Conservation (phyloP, 2,888 invertebrate genomes). For the Stenurella melanura region DNA sequence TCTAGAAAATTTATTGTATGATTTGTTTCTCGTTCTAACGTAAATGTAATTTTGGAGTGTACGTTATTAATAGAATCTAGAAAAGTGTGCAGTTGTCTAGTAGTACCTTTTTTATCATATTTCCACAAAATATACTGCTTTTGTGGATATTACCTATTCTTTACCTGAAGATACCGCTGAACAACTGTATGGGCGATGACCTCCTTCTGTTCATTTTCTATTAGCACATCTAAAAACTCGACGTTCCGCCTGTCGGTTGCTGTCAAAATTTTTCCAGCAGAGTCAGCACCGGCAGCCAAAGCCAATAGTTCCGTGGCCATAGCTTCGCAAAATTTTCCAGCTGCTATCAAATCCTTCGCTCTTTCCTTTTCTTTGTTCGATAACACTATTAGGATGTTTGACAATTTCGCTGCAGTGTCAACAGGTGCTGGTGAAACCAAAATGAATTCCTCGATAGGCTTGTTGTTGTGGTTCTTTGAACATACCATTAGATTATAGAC, state of each 20-base stretch:
- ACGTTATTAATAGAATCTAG: too few species aligned
- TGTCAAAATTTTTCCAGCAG: slow-evolving; percentile 94
- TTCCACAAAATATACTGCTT: neutral
- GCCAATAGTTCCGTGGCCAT: slow-evolving; percentile 98
- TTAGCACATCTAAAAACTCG: slow-evolving; percentile 96
- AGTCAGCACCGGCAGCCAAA: slow-evolving; percentile 94
- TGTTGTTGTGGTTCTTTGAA: slow-evolving; percentile 95
- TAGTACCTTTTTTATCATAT: too few species aligned
- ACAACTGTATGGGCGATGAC: slow-evolving; percentile 98
- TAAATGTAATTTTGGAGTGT: too few species aligned
- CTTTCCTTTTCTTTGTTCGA: slow-evolving; percentile 98
- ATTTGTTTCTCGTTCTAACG: too few species aligned
- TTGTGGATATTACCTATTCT: slow-evolving; percentile 74
- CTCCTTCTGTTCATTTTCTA: slow-evolving; percentile 99
- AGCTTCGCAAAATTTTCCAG: slow-evolving; percentile 96
- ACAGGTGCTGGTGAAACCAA: slow-evolving; percentile 99
- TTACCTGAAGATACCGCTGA: slow-evolving; percentile 95
- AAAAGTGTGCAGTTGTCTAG: too few species aligned
- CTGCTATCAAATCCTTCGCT: slow-evolving; percentile 95
- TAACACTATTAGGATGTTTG: slow-evolving; percentile 90
- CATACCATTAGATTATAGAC: slow-evolving; percentile 99
- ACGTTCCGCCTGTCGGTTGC: slow-evolving; percentile 95
- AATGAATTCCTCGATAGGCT: slow-evolving; percentile 98
- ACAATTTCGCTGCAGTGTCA: slow-evolving; percentile 98
- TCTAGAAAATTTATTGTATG: too few species aligned